A percentile compares a stretch with the other conserved stretches of the same genome.
Conservation (phyloP, 2,113 vertebrate genomes). For the Aptenodytes patagonicus region DNA sequence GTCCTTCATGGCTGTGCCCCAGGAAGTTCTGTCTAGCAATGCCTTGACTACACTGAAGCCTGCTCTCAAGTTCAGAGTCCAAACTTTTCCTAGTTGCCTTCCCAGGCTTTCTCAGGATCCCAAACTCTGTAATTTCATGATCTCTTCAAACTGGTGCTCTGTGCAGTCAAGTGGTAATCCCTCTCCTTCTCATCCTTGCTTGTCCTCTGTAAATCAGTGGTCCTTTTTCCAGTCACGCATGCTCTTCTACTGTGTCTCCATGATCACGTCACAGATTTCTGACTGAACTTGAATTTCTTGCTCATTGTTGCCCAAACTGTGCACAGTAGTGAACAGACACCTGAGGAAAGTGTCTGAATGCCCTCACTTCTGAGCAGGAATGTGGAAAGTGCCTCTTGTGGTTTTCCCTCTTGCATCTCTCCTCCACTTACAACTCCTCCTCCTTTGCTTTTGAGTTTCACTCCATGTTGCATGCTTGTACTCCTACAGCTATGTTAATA, state of each 20-base stretch:
- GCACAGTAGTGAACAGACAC: background rate
- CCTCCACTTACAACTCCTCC: background rate
- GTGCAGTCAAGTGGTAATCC: background rate
- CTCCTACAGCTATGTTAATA: background rate
- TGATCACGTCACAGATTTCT: background rate
- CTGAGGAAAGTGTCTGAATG: background rate
- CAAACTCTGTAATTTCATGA: background rate
- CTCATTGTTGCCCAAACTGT: background rate
- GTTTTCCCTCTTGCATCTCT: background rate
- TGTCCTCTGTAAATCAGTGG: background rate
- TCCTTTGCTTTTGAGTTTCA: background rate
- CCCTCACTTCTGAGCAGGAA: background rate
- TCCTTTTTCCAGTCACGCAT: background rate
- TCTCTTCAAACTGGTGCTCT: background rate
- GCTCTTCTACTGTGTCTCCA: background rate
- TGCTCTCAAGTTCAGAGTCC: no score
- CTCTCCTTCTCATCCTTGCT: background rate
- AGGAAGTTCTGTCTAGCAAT: no score
- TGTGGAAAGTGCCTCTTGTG: background rate
- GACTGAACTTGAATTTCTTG: background rate
- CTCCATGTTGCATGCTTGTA: background rate
- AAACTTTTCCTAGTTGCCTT: background rate
- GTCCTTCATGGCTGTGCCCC: no score
- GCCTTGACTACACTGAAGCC: no score
- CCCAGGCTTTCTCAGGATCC: background rate